These are phyloP conservation scores for Morpho achilles DNA, from an alignment of 2,888 invertebrate genomes.

Conservation along the genomic window DNA sequence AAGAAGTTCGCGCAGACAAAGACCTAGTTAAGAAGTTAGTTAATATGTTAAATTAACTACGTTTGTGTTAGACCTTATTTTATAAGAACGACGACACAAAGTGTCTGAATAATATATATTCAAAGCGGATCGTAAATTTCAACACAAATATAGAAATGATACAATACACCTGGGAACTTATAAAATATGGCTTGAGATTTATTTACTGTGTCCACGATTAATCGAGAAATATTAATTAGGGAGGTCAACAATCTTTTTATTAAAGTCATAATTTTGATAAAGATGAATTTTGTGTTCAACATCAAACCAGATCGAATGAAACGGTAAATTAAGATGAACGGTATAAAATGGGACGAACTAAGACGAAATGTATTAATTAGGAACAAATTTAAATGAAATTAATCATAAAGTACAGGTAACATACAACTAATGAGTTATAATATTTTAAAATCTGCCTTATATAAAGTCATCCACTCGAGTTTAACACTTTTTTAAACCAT, in stretches of 20 bases:
- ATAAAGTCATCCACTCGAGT: no score
- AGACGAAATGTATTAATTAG: no score
- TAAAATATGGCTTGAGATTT: conserved; percentile 56
- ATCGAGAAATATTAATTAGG: conserved; percentile 63
- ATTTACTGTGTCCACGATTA: conserved; percentile 51
- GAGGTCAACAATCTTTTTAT: conserved; percentile 61
- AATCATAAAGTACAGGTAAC: no score
- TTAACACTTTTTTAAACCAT: no score
- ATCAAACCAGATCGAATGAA: conserved; percentile 24
- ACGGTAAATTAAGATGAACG: conserved; percentile 1
- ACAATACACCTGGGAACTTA: conserved; percentile 56
- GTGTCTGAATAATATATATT: conserved; percentile 51
- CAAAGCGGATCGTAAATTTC: conserved; percentile 55
- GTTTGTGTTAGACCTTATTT: no score
- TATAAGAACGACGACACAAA: conserved; percentile 32
- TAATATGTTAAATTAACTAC: no score
- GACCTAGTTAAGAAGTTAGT: no score
- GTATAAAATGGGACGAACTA: no score
- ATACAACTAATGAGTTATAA: no score
- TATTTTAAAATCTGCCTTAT: no score
- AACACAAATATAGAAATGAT: conserved; percentile 53
- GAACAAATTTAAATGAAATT: no score
- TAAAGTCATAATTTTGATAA: conserved; percentile 33
- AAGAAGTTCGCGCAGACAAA: no score
- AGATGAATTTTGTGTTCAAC: conserved; percentile 14